These are phyloP conservation scores for Sitodiplosis mosellana DNA, from an alignment of 1,140 invertebrate genomes.

Conservation along the genomic window DNA sequence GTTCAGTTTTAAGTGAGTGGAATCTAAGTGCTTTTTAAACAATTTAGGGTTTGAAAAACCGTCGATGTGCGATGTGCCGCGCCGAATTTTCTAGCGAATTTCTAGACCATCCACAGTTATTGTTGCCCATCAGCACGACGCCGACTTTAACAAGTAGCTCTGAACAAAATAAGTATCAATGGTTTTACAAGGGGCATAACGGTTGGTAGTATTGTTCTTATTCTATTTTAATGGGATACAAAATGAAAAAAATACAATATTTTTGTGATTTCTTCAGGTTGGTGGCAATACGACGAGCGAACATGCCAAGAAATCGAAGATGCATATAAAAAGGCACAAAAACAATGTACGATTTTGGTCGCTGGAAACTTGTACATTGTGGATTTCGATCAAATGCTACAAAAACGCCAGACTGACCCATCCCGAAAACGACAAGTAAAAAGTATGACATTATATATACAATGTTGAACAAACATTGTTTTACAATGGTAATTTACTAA, in stretches of 20 bases:
- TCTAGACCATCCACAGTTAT: slow-evolving; percentile 62
- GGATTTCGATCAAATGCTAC: slow-evolving; percentile 78
- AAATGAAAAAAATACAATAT: too few relatives aligned
- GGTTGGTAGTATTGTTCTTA: slow-evolving; percentile 34
- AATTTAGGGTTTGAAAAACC: slow-evolving; percentile 39
- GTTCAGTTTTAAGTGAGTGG: too few relatives aligned
- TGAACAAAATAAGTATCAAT: slow-evolving; percentile 56
- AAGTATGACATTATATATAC: slow-evolving; percentile 21
- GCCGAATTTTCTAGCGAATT: slow-evolving; percentile 67
- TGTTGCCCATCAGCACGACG: slow-evolving; percentile 37
- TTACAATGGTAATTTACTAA: too few relatives aligned
- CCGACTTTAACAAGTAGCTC: slow-evolving; percentile 22
- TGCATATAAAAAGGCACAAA: slow-evolving; percentile 50
- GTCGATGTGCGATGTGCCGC: slow-evolving; percentile 70
- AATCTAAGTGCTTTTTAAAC: too few relatives aligned
- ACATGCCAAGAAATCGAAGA: slow-evolving; percentile 76
- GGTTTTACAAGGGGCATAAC: slow-evolving; percentile 91
- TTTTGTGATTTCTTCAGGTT: too few relatives aligned
- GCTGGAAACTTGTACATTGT: slow-evolving; percentile 84
- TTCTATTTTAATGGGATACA: neutral
- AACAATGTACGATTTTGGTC: slow-evolving; percentile 68
- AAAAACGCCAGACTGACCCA: slow-evolving; percentile 67
- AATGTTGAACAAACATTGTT: too few relatives aligned
- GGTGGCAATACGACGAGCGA: slow-evolving; percentile 94
- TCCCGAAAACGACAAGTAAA: slow-evolving; percentile 64